A percentile compares a stretch with the other conserved stretches of the same genome.
phyloP scores from a whole-genome alignment of 2,113 vertebrate species.

The pig (Sus scrofa) region DNA sequence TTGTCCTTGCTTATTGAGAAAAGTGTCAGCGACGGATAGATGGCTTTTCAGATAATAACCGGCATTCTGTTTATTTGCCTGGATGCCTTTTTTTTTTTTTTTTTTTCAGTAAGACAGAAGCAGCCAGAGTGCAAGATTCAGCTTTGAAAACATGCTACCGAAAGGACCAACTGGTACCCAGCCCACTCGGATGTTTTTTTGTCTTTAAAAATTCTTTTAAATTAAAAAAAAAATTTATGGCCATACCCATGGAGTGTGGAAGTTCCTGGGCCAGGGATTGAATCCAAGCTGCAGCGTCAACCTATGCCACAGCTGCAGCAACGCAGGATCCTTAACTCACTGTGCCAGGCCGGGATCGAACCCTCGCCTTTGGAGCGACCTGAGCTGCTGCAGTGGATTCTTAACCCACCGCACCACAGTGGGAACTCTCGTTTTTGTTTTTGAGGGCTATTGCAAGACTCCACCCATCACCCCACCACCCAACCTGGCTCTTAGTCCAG shows the following conservation, averaged over 20 bases:
- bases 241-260: too few species aligned
- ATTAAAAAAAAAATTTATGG: too few species aligned
- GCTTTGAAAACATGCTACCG: background rate
- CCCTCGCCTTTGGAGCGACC: too few species aligned
- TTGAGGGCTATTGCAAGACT: background rate
- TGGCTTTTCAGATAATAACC: background rate
- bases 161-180: background rate
- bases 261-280: too few species aligned
- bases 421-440: background rate
- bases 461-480: background rate
- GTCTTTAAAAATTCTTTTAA: too few species aligned
- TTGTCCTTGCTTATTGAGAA: background rate
- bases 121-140: accelerated
- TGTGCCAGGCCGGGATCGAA: too few species aligned
- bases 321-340: too few species aligned
- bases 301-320: too few species aligned
- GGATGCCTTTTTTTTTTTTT: background rate
- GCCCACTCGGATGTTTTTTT: background rate
- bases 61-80: background rate
- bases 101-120: background rate
- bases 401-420: too few species aligned
- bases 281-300: too few species aligned
- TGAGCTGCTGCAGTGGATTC: too few species aligned
- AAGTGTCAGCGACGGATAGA: background rate
- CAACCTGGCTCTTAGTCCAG: background rate